phyloP scores from a whole-genome alignment of 2,113 vertebrate genomes.

The Chionomys nivalis region DNA sequence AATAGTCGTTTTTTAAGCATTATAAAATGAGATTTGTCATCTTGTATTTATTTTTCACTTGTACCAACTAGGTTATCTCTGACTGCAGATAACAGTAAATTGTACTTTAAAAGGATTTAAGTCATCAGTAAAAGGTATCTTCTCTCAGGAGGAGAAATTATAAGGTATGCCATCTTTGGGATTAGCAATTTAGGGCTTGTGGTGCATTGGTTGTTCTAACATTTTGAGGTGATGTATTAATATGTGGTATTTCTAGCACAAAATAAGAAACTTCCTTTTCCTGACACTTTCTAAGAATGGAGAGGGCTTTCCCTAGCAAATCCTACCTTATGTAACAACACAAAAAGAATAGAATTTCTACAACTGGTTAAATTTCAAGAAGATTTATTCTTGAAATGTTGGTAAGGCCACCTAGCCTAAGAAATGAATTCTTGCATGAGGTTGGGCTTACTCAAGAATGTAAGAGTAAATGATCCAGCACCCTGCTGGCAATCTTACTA shows the following conservation, averaged over 20 bases:
- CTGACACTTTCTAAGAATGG: background rate
- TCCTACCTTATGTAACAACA: background rate
- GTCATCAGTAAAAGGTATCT: background rate
- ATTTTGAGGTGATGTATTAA: background rate
- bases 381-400: background rate
- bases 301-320: background rate
- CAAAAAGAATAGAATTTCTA: constrained; percentile 20
- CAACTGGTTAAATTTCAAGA: background rate
- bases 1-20: background rate
- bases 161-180: constrained; percentile 1
- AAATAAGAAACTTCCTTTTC: background rate
- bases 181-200: background rate
- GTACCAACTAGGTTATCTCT: constrained; percentile 14
- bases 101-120: background rate
- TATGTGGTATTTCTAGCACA: background rate
- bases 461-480: background rate
- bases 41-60: background rate
- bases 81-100: background rate
- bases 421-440: background rate
- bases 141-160: constrained; percentile 28
- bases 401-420: background rate
- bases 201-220: background rate
- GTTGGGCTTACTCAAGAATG: background rate
- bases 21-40: constrained; percentile 4
- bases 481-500: background rate